phyloP scores from a whole-genome alignment of 1,140 invertebrate species.

The Scylla paramamosain region DNA sequence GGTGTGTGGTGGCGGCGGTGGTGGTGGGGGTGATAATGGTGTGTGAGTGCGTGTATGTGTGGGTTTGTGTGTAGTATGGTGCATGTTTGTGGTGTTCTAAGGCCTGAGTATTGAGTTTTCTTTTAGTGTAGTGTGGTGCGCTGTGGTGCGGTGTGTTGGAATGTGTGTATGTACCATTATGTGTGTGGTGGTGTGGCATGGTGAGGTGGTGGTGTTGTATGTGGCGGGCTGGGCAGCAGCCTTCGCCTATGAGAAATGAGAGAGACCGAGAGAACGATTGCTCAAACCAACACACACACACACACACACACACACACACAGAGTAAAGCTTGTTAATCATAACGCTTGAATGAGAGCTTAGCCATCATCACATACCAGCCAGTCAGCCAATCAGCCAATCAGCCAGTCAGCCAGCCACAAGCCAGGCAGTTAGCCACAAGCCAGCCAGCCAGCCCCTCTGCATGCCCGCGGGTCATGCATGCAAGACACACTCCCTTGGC shows the following conservation, averaged over 20 bases:
- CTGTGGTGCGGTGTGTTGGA: too few relatives aligned
- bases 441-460: not conserved
- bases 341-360: not conserved
- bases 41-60: constrained; percentile 17
- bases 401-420: not conserved
- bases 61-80: not conserved
- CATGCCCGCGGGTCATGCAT: not conserved
- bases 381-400: not conserved
- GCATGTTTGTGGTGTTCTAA: too few relatives aligned
- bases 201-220: too few relatives aligned
- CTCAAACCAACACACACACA: constrained; percentile 1
- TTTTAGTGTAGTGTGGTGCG: too few relatives aligned
- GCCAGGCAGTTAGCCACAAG: not conserved
- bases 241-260: not conserved
- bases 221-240: too few relatives aligned
- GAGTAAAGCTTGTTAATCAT: not conserved
- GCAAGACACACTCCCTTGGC: not conserved
- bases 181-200: too few relatives aligned
- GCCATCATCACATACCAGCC: not conserved
- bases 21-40: not conserved
- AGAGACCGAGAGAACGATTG: constrained; percentile 25
- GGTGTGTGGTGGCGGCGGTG: not conserved
- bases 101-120: too few relatives aligned
- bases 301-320: constrained; percentile 27
- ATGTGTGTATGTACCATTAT: too few relatives aligned